Evolutionary conservation across 2,113 vertebrate species (phyloP).

Genomic region (Notothenia rossii): DNA sequence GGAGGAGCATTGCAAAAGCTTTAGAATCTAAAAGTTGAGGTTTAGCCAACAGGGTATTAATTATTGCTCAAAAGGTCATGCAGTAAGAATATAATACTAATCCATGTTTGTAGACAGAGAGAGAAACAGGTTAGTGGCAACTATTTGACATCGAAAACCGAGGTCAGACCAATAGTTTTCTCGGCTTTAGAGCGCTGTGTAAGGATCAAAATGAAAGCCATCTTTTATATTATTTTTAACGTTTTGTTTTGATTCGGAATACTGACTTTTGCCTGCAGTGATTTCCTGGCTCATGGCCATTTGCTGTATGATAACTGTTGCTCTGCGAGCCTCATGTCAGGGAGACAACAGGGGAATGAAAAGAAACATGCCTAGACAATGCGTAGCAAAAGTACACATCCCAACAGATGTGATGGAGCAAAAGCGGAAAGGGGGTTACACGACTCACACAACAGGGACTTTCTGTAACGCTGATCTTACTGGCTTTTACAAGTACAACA

Average conservation of each 20-base stretch:
- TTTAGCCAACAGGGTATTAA: conserved; percentile 50
- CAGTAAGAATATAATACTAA: conserved; percentile 26
- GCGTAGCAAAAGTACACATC: conserved; percentile 71
- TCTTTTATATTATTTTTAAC: conserved; percentile 19
- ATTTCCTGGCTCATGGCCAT: conserved; percentile 67
- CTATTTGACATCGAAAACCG: conserved; percentile 5
- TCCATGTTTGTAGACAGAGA: conserved; percentile 17
- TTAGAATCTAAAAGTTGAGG: conserved; percentile 64
- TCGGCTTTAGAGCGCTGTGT: conserved; percentile 9
- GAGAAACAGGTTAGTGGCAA: not conserved
- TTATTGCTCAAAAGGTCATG: conserved; percentile 52
- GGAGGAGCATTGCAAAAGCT: conserved; percentile 39
- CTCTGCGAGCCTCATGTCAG: conserved; percentile 59
- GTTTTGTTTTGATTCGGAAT: conserved; percentile 36
- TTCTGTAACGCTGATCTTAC: conserved; percentile 72
- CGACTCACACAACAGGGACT: conserved; percentile 63
- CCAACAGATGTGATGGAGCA: conserved; percentile 72
- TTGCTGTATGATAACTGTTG: conserved; percentile 57
- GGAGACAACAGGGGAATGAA: conserved; percentile 68
- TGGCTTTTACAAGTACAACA: conserved; percentile 61
- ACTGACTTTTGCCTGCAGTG: not conserved
- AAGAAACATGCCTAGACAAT: conserved; percentile 79
- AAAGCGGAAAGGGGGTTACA: conserved; percentile 61
- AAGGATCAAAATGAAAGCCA: not conserved
- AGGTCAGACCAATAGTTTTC: conserved; percentile 8